A percentile compares a stretch with the other conserved stretches of the same genome.
Evolutionary conservation across 1,140 invertebrate species (phyloP).

Genomic region (Bradysia coprophila): DNA sequence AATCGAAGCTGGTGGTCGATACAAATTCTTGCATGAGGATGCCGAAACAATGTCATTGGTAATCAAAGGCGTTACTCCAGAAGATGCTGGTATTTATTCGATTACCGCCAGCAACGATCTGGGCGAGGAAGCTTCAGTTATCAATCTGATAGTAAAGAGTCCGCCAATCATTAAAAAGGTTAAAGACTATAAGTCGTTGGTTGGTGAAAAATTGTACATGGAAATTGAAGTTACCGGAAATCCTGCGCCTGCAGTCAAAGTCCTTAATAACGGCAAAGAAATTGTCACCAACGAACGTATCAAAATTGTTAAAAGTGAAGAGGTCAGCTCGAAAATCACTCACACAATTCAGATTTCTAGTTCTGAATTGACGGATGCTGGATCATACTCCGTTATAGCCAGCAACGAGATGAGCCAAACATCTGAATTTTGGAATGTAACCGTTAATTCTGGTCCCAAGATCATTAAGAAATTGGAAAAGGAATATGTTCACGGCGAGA

Average conservation of each 20-base stretch:
- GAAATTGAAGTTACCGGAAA: constrained; percentile 66
- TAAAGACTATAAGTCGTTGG: constrained; percentile 47
- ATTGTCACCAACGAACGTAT: constrained; percentile 49
- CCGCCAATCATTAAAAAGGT: constrained; percentile 70
- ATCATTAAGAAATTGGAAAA: constrained; percentile 48
- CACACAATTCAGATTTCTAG: constrained; percentile 65
- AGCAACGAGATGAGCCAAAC: constrained; percentile 77
- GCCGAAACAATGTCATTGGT: constrained; percentile 77
- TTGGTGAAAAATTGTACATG: constrained; percentile 47
- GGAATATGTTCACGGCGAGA: constrained; percentile 49
- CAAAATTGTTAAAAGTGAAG: constrained; percentile 41
- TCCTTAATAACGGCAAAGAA: constrained; percentile 70
- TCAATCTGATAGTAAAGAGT: constrained; percentile 56
- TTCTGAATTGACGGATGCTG: constrained; percentile 66
- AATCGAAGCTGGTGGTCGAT: constrained; percentile 57
- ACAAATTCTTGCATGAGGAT: constrained; percentile 80
- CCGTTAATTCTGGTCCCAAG: constrained; percentile 57
- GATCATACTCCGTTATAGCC: constrained; percentile 83
- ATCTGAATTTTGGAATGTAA: constrained; percentile 65
- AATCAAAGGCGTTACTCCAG: constrained; percentile 68
- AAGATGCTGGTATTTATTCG: constrained; percentile 72
- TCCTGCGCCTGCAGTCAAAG: constrained; percentile 60
- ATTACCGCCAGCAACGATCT: constrained; percentile 76
- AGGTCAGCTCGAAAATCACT: constrained; percentile 24
- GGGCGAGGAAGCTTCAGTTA: constrained; percentile 57